Evolutionary conservation across 2,888 invertebrate genomes (phyloP), one percentile per base, ranked within the genome.

Genomic region (Luperina testacea): DNA sequence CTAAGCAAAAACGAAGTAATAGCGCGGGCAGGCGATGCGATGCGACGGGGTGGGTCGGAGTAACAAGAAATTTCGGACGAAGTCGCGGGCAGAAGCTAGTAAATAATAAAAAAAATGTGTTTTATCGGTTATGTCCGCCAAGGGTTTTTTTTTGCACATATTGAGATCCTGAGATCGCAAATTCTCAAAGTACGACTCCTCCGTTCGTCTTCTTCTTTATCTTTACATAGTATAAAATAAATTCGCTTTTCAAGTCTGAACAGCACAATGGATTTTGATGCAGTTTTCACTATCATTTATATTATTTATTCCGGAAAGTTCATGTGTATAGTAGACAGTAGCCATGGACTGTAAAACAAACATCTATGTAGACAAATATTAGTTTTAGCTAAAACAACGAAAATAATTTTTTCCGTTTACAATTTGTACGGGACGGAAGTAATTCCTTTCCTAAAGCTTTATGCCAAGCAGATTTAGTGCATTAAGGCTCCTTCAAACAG

Each of bases 361-460:
- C 15, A 24, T 27, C 4, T 42, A 32, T n/a, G 7, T n/a, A 17
- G 2, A n/a, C 1, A 17, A 71, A 0, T 8, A 32, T 8, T n/a
- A 15, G 15, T 45, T 17, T 63, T 15, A 42, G 9, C 6, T 24
- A 20, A 53, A 38, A 15, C 17, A n/a, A 45, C 0, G 17, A n/a
- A 77, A 57, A 53, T 48, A 17, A 27, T 63, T 45, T 45, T 27
- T 42, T 42, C 32, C 38, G 7, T 59, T 15, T n/a, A 48, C 48
- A 59, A 9, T 59, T 78, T 59, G 4, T 32, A 3, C 20, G 15
- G 64, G 42, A 64, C 1, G 63, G n/a, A 73, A 67, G 15, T 1
- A 64, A 77, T 72, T 59, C n/a, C n/a, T n/a, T 72, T 45, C 6
- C 48, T 0, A 61, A 68, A n/a, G 9, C 32, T 59, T 70, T 72